Conservation (phyloP, 2,797 vertebrate species). For the Betta splendens region DNA sequence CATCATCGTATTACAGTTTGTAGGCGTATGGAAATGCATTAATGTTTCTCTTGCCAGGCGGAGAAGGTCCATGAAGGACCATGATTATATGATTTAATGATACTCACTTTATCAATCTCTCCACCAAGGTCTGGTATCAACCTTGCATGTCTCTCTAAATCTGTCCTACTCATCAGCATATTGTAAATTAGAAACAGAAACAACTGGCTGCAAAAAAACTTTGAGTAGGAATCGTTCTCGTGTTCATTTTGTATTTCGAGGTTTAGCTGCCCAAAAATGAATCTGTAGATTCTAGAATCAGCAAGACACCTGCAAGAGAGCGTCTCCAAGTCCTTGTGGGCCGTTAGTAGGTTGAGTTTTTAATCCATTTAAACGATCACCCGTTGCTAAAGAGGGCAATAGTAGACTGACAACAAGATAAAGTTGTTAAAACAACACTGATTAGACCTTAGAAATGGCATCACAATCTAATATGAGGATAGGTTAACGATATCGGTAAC, state of each 20-base stretch:
- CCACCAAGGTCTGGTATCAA: not conserved
- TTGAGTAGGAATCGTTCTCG: too few relatives aligned
- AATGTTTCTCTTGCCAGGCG: not conserved
- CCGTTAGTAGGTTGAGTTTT: slow-evolving; percentile 16
- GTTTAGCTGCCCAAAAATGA: not conserved
- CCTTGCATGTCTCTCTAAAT: not conserved
- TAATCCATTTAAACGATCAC: slow-evolving; percentile 1
- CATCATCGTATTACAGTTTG: slow-evolving; percentile 5
- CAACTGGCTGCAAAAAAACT: not conserved
- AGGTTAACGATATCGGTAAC: too few relatives aligned
- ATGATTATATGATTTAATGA: slow-evolving; percentile 8
- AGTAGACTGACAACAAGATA: too few relatives aligned
- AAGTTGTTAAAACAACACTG: too few relatives aligned
- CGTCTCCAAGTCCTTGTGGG: not conserved
- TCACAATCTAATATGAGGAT: too few relatives aligned
- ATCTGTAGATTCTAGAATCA: slow-evolving; percentile 2
- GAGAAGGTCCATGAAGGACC: slow-evolving; percentile 8
- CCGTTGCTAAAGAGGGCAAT: too few relatives aligned
- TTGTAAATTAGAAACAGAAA: slow-evolving; percentile 7
- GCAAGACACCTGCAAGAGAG: slow-evolving; percentile 1
- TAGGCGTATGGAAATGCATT: not conserved
- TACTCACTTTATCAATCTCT: slow-evolving; percentile 8
- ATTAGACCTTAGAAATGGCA: too few relatives aligned
- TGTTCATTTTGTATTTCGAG: too few relatives aligned
- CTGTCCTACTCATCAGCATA: not conserved